phyloP scores from a whole-genome alignment of 2,888 invertebrate genomes.

The Xestia ashworthii region DNA sequence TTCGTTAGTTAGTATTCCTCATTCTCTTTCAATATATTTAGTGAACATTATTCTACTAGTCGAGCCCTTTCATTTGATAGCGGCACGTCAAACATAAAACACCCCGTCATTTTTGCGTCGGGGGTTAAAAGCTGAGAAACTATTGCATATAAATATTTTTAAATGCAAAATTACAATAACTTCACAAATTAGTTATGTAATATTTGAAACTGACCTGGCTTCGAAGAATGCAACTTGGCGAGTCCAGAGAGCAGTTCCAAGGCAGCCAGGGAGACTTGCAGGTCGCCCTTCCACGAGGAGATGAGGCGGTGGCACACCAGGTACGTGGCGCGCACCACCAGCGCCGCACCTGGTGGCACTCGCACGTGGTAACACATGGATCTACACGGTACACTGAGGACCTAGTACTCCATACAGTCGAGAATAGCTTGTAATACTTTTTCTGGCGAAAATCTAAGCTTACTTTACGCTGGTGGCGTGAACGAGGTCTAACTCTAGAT shows the following conservation, averaged over 20 bases:
- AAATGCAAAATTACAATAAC: neutral
- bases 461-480: neutral
- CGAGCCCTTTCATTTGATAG: too few species aligned
- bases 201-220: conserved; percentile 93
- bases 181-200: neutral
- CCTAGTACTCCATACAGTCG: conserved; percentile 11
- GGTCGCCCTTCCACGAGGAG: conserved; percentile 98
- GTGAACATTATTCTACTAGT: too few species aligned
- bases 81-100: too few species aligned
- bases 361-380: conserved; percentile 23
- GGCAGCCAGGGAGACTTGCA: conserved; percentile 98
- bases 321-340: conserved; percentile 98
- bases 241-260: conserved; percentile 97
- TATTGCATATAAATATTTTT: neutral
- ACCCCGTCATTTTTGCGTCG: too few species aligned
- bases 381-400: neutral
- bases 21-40: too few species aligned
- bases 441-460: neutral
- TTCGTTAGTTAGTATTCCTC: too few species aligned
- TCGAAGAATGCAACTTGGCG: conserved; percentile 96
- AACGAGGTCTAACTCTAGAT: neutral
- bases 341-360: conserved; percentile 88
- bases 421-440: neutral
- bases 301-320: conserved; percentile 98
- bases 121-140: neutral